phyloP scores from a whole-genome alignment of 2,888 invertebrate genomes.

The Seira musarum region DNA sequence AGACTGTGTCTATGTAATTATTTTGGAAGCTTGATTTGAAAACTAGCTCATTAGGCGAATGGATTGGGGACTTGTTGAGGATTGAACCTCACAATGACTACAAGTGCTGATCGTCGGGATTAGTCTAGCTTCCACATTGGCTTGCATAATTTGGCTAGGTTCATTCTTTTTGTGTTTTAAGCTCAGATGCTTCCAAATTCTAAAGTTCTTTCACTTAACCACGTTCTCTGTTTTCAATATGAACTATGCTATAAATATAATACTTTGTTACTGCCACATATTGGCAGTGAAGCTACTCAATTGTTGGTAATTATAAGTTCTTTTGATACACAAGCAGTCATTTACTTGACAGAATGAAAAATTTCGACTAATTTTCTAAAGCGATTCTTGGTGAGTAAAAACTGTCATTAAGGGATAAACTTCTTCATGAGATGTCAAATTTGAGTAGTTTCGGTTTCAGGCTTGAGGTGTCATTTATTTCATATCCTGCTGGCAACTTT shows the following conservation, averaged over 20 bases:
- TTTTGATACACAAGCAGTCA: background rate
- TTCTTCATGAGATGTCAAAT: background rate
- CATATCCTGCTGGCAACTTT: background rate
- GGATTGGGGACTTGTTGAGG: too few relatives aligned
- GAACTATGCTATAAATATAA: too few relatives aligned
- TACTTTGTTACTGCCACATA: too few relatives aligned
- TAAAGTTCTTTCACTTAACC: background rate
- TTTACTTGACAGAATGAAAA: constrained; percentile 29
- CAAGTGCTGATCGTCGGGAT: too few relatives aligned
- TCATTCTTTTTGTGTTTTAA: too few relatives aligned
- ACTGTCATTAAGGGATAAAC: background rate
- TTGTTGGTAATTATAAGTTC: too few relatives aligned
- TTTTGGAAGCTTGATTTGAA: background rate
- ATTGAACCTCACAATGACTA: too few relatives aligned
- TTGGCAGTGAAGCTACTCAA: too few relatives aligned
- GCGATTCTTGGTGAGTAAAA: constrained; percentile 9
- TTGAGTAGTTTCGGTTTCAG: background rate
- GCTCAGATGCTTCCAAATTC: too few relatives aligned
- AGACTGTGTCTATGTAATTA: background rate
- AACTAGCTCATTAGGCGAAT: too few relatives aligned
- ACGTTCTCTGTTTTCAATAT: background rate
- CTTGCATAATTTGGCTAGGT: too few relatives aligned
- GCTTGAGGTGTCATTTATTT: background rate
- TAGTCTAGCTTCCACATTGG: too few relatives aligned
- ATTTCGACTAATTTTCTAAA: constrained; percentile 25